Conservation (phyloP, 2,113 vertebrate genomes). For the Australoheros scitulus region DNA sequence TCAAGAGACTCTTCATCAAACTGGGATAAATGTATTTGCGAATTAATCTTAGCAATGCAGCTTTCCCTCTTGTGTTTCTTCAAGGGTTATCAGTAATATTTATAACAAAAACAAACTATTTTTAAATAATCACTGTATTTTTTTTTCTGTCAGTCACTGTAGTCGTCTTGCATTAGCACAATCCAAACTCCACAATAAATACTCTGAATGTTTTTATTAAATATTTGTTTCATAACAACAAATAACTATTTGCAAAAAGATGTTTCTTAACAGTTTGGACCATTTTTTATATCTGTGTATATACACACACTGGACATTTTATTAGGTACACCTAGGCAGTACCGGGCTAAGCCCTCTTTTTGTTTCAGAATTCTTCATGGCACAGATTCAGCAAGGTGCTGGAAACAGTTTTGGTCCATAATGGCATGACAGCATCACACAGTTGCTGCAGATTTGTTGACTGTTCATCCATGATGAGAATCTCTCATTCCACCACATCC, state of each 20-base stretch:
- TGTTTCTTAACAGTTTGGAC: not conserved
- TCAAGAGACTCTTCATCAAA: conserved; percentile 15
- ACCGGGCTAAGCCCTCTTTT: too few relatives aligned
- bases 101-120: not conserved
- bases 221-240: not conserved
- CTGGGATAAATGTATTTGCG: conserved; percentile 18
- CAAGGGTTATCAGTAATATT: not conserved
- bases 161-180: not conserved
- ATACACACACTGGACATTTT: too few relatives aligned
- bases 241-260: not conserved
- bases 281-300: too few relatives aligned
- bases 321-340: too few relatives aligned
- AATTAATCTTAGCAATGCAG: not conserved
- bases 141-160: not conserved
- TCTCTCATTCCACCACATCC: not conserved
- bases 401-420: too few relatives aligned
- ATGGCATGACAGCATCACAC: too few relatives aligned
- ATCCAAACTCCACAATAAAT: not conserved
- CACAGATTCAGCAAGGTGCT: too few relatives aligned
- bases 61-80: not conserved
- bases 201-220: not conserved
- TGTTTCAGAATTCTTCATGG: too few relatives aligned
- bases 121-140: not conserved
- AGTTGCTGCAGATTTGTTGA: too few relatives aligned
- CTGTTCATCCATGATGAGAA: not conserved